These are phyloP conservation scores for Paradisaea rubra DNA, from an alignment of 2,113 vertebrate genomes.

Conservation along the genomic window DNA sequence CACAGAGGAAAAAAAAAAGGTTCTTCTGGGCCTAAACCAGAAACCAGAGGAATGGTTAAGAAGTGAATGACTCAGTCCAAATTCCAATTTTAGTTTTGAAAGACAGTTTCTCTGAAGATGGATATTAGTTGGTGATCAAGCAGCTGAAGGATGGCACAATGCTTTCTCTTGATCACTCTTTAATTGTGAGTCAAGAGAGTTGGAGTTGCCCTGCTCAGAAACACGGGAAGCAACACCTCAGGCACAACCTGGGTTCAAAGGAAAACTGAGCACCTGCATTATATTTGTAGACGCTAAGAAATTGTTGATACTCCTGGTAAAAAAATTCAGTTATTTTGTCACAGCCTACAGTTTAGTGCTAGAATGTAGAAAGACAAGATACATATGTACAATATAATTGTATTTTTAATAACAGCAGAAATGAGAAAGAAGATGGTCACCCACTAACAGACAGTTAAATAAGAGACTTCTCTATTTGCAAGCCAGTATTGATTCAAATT, in stretches of 20 bases:
- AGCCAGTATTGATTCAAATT: background rate
- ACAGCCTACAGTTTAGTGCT: background rate
- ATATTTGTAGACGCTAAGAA: background rate
- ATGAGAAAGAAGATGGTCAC: background rate
- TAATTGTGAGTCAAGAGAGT: background rate
- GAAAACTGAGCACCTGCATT: background rate
- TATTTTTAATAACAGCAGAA: background rate
- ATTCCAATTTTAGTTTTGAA: background rate
- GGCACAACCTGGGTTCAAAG: background rate
- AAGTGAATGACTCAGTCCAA: background rate
- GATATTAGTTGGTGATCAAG: background rate
- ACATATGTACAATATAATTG: background rate
- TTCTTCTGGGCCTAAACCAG: background rate
- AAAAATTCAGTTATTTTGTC: background rate
- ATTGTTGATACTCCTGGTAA: background rate
- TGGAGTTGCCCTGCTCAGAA: background rate
- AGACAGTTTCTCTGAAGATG: background rate
- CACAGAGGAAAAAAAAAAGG: background rate
- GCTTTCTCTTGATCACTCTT: background rate
- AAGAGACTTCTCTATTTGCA: background rate
- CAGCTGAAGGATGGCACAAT: background rate
- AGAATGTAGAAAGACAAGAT: background rate
- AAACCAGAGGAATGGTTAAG: background rate
- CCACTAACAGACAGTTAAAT: background rate
- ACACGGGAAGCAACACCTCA: fast-evolving